Base-by-base conservation (phyloP, 2,888 invertebrate genomes). In the Pristionchus exspectatus region DNA sequence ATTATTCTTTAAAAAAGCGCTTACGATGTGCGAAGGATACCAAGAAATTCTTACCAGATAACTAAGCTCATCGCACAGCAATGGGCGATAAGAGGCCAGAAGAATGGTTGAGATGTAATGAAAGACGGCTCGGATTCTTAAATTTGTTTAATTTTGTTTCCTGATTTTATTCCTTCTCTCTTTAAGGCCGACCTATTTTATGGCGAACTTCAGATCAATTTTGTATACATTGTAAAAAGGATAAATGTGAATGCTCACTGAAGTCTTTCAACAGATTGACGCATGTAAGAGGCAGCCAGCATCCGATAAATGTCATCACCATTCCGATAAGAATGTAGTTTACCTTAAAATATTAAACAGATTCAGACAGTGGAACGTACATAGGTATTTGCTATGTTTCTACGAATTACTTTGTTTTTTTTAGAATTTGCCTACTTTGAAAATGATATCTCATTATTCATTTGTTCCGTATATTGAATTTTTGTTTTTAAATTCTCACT, bases 301-400 rank as follows among this genome's bases (percentile, higher is more conserved):
- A 94, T 30, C 92, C 92, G 88, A 95, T 93, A 89, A 95, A 95
- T 21, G 95, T 94, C 69, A 92, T 91, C n/a, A 96, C 99, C 99
- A 99, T 99, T 1, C 98, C 97, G 66, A 93, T 93, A 30, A 93
- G 88, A 86, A 93, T 93, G 89, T 93, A 93, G 88, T 93, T 93
- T 18, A 93, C 92, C 91, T 91, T 50, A 89, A 90, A 56, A 38
- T 66, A 50, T 44, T 50, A 21, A 44, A 16, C 24, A 38, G 18
- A 50, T 50, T 14, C 27, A 33, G 38, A 88, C 3, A 18, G 14
- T 72, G 27, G 30, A 18, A 72, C 38, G 9, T 50, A 72, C 38
- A 16, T 50, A 38, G 2, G 38, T 38, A 38, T 38, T 38, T 38
- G 38, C 38, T 2, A 38, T 38, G 38, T 50, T 72, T 74, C 77